Conservation (phyloP, 1,140 invertebrate genomes). For the Lysiphlebus fabarum region DNA sequence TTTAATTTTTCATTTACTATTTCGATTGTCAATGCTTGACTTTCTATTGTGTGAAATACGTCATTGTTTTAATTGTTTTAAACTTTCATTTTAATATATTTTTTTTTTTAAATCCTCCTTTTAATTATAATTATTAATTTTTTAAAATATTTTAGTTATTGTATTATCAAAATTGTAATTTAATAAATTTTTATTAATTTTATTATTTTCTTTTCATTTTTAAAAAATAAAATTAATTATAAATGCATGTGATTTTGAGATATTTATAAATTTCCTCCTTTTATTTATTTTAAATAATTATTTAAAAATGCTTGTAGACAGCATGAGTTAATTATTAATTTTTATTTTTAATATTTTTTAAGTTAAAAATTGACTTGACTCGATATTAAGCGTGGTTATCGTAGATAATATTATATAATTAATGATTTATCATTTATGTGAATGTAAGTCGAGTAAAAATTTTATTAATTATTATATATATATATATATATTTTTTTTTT, state of each 20-base stretch:
- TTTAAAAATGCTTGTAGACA: too few species aligned
- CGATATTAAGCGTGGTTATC: slow-evolving; percentile 14
- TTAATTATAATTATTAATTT: not conserved
- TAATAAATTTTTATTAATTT: too few species aligned
- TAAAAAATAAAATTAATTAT: not conserved
- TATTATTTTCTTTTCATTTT: not conserved
- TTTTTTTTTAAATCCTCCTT: not conserved
- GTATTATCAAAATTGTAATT: not conserved
- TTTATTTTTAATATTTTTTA: too few species aligned
- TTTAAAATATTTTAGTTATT: not conserved
- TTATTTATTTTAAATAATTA: not conserved
- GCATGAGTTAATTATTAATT: too few species aligned
- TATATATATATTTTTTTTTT: slow-evolving; percentile 8
- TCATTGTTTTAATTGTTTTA: slow-evolving; percentile 5
- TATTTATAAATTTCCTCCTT: not conserved
- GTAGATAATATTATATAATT: not conserved
- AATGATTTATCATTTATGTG: slow-evolving; percentile 9
- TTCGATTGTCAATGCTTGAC: slow-evolving; percentile 56
- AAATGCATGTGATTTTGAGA: not conserved
- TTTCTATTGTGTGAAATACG: slow-evolving; percentile 41
- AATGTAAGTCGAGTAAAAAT: not conserved
- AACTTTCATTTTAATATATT: slow-evolving; percentile 7
- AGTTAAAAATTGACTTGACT: slow-evolving; percentile 13
- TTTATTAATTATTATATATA: too few species aligned
- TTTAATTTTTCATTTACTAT: slow-evolving; percentile 35